phyloP scores from a whole-genome alignment of 2,888 invertebrate genomes.

The Mythimna vitellina region DNA sequence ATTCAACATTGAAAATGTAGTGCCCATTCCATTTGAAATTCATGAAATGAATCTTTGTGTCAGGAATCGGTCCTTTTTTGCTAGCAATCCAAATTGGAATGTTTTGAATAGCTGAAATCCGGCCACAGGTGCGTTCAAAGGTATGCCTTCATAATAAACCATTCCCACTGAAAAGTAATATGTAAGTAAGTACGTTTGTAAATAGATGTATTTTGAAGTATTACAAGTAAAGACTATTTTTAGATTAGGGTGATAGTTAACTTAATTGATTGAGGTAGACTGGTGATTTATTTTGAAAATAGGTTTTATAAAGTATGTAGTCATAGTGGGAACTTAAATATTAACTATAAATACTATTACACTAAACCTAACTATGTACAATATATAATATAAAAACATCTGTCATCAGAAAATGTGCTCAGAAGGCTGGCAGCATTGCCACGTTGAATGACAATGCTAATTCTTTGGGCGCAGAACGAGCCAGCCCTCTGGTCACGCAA shows the following conservation, averaged over 20 bases:
- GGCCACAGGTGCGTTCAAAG: conserved; percentile 76
- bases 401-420: too few relatives aligned
- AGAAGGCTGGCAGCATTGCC: too few relatives aligned
- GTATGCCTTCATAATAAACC: conserved; percentile 76
- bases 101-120: conserved; percentile 78
- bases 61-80: conserved; percentile 66
- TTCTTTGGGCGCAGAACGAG: too few relatives aligned
- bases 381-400: too few relatives aligned
- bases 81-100: conserved; percentile 74
- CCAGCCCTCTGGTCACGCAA: too few relatives aligned
- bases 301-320: too few relatives aligned
- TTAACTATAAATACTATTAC: too few relatives aligned
- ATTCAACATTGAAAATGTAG: conserved; percentile 24
- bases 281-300: too few relatives aligned
- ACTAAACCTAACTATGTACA: too few relatives aligned
- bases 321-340: too few relatives aligned
- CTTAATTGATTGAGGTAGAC: background rate
- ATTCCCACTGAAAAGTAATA: conserved; percentile 66
- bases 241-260: conserved; percentile 2
- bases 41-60: conserved; percentile 70
- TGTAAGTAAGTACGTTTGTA: background rate
- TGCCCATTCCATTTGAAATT: conserved; percentile 53
- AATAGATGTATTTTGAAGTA: conserved; percentile 22
- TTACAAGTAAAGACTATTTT: conserved; percentile 12
- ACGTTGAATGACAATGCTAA: too few relatives aligned